Conservation (phyloP, 2,797 vertebrate genomes). For the Tauraco hartlaubi region DNA sequence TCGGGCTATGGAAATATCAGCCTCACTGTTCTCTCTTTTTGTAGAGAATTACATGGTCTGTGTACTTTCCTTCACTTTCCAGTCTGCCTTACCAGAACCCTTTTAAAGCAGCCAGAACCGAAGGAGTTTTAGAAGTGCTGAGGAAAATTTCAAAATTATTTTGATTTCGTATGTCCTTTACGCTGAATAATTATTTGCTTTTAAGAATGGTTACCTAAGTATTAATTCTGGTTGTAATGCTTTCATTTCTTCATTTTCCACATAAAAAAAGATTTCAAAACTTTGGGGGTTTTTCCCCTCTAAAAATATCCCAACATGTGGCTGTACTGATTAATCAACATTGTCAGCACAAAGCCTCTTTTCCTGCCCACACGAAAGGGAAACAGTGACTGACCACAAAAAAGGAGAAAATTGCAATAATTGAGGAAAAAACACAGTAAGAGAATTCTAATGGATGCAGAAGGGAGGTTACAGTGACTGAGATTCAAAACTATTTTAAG, state of each 20-base stretch:
- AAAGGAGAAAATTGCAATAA: background rate
- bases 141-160: background rate
- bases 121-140: background rate
- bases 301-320: slow-evolving; percentile 9
- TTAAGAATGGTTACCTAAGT: background rate
- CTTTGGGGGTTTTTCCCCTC: rapidly evolving
- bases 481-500: background rate
- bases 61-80: slow-evolving; percentile 28
- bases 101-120: background rate
- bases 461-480: background rate
- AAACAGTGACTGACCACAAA: background rate
- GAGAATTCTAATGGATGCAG: background rate
- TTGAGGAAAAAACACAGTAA: background rate
- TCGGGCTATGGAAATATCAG: slow-evolving; percentile 33
- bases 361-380: background rate
- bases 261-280: background rate
- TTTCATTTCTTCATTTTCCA: background rate
- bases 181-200: background rate
- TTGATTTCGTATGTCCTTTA: background rate
- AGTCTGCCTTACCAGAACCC: background rate
- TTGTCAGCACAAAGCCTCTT: slow-evolving; percentile 27
- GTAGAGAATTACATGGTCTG: slow-evolving; percentile 15
- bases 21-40: slow-evolving; percentile 19
- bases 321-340: background rate
- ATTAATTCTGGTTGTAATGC: background rate